phyloP scores from a whole-genome alignment of 2,888 invertebrate genomes.

The Shargacucullia verbasci region DNA sequence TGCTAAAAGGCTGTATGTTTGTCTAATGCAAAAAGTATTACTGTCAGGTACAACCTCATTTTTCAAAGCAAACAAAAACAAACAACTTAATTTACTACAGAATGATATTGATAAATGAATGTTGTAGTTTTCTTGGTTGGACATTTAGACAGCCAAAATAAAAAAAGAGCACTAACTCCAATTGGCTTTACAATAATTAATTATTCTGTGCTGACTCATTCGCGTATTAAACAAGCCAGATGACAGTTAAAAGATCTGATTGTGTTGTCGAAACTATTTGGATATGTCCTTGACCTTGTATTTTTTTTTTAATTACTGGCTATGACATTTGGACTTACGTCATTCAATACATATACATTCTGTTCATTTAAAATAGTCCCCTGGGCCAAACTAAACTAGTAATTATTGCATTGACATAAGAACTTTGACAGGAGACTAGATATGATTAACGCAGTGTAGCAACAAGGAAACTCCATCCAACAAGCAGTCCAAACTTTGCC shows the following conservation, averaged over 20 bases:
- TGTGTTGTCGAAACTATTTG: constrained; percentile 8
- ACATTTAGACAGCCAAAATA: constrained; percentile 27
- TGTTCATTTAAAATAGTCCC: too few species aligned
- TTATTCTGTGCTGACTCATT: constrained; percentile 43
- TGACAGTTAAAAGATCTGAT: constrained; percentile 11
- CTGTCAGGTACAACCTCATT: neutral
- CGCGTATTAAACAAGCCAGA: constrained; percentile 19
- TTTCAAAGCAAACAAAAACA: constrained; percentile 12
- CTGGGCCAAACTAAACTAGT: too few species aligned
- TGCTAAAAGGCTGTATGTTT: too few species aligned
- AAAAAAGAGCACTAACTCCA: constrained; percentile 32
- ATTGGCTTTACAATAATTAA: constrained; percentile 28
- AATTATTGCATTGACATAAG: too few species aligned
- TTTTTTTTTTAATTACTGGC: too few species aligned
- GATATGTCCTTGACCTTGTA: constrained; percentile 16
- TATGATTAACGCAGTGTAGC: too few species aligned
- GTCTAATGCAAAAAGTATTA: neutral
- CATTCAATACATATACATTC: too few species aligned
- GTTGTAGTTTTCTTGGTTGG: constrained; percentile 19
- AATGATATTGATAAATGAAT: constrained; percentile 35
- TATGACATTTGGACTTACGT: too few species aligned
- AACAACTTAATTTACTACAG: constrained; percentile 16
- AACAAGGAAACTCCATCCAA: too few species aligned
- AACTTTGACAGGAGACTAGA: too few species aligned
- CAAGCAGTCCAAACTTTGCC: too few species aligned